phyloP scores from a whole-genome alignment of 37 sponge, comb jelly and placozoan genomes.

The Oscarella lobularis region DNA sequence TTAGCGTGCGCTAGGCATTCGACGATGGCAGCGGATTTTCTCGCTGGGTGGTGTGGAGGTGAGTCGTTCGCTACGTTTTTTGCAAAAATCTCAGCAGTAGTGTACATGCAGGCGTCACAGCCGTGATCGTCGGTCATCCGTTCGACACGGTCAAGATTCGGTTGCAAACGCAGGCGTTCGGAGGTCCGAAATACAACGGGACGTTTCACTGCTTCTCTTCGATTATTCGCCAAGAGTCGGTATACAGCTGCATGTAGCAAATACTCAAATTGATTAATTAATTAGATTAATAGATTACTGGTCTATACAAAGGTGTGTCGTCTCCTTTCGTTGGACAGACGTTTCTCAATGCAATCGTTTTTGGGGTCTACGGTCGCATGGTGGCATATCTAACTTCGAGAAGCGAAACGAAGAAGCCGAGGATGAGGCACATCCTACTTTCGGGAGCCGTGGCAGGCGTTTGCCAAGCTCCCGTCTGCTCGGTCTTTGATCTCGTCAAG shows the following conservation, averaged over 20 bases:
- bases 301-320: not conserved
- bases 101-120: slow-evolving; percentile 62
- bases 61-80: too few relatives aligned
- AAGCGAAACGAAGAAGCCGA: not conserved
- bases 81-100: too few relatives aligned
- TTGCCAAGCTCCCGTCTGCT: slow-evolving; percentile 29
- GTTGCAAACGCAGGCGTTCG: not conserved
- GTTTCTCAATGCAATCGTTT: not conserved
- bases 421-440: slow-evolving; percentile 13
- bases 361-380: not conserved
- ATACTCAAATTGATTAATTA: not conserved
- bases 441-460: slow-evolving; percentile 53
- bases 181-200: not conserved
- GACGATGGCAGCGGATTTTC: slow-evolving; percentile 32
- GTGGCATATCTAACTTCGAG: not conserved
- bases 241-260: not conserved
- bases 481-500: slow-evolving; percentile 65
- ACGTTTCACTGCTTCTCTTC: slow-evolving; percentile 5
- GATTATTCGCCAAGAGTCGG: slow-evolving; percentile 6
- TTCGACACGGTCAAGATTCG: not conserved
- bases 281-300: not conserved
- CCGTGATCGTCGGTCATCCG: slow-evolving; percentile 19
- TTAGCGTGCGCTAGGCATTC: too few relatives aligned
- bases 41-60: slow-evolving; percentile 38
- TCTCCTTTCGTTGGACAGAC: not conserved